Evolutionary conservation across 2,888 invertebrate genomes (phyloP).

Genomic region (Strigamia crassipes): DNA sequence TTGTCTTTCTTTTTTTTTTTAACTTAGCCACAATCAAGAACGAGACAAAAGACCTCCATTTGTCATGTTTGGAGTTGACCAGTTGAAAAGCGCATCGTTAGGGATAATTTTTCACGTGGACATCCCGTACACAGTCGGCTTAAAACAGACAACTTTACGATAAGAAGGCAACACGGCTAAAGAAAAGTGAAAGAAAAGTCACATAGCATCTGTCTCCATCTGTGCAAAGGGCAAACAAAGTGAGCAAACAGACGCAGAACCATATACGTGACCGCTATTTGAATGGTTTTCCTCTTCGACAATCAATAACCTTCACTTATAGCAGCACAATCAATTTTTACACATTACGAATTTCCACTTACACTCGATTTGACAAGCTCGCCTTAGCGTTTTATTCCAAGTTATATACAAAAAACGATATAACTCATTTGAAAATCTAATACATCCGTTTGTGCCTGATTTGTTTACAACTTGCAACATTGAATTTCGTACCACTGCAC

Average conservation of each 20-base stretch:
- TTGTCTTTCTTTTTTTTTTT: background rate
- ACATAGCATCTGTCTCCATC: background rate
- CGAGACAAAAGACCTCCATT: background rate
- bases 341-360: constrained; percentile 3
- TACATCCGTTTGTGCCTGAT: background rate
- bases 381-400: background rate
- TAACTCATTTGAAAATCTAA: background rate
- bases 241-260: background rate
- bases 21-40: background rate
- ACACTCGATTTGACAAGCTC: background rate
- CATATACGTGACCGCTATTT: constrained; percentile 5
- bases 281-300: background rate
- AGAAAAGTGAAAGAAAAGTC: constrained; percentile 21
- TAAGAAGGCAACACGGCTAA: background rate
- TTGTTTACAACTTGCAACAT: background rate
- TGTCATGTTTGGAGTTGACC: background rate
- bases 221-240: constrained; percentile 2
- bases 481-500: constrained; percentile 4
- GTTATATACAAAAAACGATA: background rate
- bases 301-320: background rate
- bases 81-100: constrained; percentile 13
- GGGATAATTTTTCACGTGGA: constrained; percentile 11
- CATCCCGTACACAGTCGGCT: background rate
- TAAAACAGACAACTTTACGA: background rate
- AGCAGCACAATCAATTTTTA: background rate